phyloP scores from a whole-genome alignment of 2,113 vertebrate species.

The Harpagus bidentatus region DNA sequence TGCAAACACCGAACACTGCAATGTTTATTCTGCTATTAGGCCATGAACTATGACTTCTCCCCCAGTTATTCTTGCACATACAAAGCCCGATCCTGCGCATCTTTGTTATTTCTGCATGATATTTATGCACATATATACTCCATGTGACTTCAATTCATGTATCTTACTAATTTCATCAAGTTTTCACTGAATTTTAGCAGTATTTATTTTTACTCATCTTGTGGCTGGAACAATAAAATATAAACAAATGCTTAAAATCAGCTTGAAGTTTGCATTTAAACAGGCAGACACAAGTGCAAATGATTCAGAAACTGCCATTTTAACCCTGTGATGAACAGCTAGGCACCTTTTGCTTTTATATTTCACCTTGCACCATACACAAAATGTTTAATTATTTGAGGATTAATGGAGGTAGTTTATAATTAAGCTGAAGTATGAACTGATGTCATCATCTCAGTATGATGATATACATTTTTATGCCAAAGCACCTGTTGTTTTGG shows the following conservation, averaged over 20 bases:
- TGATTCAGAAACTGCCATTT: constrained; percentile 29
- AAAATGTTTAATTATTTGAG: constrained; percentile 85
- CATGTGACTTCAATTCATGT: background rate
- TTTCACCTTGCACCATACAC: constrained; percentile 80
- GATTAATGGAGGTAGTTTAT: constrained; percentile 91
- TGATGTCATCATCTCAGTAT: constrained; percentile 99
- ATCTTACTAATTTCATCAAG: background rate
- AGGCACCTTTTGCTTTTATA: constrained; percentile 71
- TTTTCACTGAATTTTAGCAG: background rate
- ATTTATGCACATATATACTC: background rate
- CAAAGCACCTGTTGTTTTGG: constrained; percentile 99
- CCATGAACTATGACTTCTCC: background rate
- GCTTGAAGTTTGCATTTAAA: constrained; percentile 28
- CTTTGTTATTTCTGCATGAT: background rate
- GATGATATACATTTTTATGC: constrained; percentile 94
- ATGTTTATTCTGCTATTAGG: background rate
- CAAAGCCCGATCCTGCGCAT: background rate
- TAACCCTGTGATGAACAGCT: constrained; percentile 57
- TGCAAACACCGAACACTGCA: background rate
- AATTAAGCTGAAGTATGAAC: constrained; percentile 97
- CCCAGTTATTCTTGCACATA: background rate
- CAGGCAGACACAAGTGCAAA: background rate
- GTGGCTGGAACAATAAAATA: background rate
- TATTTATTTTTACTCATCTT: background rate
- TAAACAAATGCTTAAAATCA: background rate